Conservation (phyloP, 2,113 vertebrate genomes). For the Rhinolophus ferrumequinum region DNA sequence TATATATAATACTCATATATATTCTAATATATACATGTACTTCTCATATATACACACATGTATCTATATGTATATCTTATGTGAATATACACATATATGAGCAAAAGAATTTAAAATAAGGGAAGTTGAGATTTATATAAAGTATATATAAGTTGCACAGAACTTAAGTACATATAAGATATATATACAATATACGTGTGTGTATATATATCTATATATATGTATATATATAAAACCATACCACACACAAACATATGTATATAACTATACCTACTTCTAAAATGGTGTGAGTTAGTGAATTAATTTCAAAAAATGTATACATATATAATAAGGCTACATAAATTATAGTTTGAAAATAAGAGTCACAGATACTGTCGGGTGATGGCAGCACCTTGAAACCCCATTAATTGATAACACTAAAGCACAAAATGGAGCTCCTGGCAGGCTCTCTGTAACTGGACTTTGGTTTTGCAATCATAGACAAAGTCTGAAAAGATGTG, state of each 20-base stretch:
- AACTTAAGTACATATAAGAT: neutral
- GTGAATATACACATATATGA: neutral
- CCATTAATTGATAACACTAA: neutral
- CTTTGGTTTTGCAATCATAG: neutral
- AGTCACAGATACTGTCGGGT: neutral
- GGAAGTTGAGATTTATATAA: neutral
- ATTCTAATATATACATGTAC: no score
- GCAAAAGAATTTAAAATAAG: neutral
- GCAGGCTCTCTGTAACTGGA: neutral
- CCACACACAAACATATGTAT: neutral
- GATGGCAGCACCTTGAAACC: neutral
- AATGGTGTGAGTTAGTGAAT: neutral
- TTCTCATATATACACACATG: no score
- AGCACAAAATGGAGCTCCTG: neutral
- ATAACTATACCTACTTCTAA: neutral
- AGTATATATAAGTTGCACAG: neutral
- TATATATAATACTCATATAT: no score
- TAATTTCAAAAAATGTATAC: neutral
- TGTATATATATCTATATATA: neutral
- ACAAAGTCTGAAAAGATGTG: neutral
- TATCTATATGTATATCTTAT: neutral
- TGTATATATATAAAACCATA: neutral
- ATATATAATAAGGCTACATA: neutral
- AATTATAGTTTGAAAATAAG: neutral
- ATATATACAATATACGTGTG: no score